Base-by-base conservation (phyloP, 2,888 invertebrate species). In the Ophion costatus region DNA sequence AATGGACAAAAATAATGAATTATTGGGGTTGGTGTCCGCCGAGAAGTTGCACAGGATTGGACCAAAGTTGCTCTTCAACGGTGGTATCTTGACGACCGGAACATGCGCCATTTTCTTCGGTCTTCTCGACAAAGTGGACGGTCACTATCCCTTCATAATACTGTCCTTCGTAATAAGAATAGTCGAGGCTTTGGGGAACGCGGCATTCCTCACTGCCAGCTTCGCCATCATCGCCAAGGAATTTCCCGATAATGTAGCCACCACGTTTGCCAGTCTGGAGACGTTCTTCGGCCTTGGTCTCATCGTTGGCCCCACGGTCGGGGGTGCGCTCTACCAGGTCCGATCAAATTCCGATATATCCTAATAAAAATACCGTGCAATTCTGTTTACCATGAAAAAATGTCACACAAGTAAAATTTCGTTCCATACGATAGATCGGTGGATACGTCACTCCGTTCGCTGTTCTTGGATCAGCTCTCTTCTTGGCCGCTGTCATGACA, bases 301-400 rank as follows among this genome's bases (percentile, higher is more conserved):
- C 81, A 98, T 98, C 82, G 97, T 98, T 0, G 98, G 98, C 0
- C 98, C 98, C 0, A 97, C 97, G 0, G 95, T 98, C 11, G 98
- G 98, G 0, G 98, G 98, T 0, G 96, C 97, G 0, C 94, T 98
- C 0, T 98, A 97, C 92, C 95, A 96, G 91, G 94, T 95, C 90
- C 66, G 66, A 74, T n/a, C 14, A 51, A 71, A 22, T 75, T 33
- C 33, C 51, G 63, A 61, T 45, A 69, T 3, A n/a, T n/a, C 14
- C 3, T 5, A 3, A n/a, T 33, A 6, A 10, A 33, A 5, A 29
- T 14, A n/a, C 9, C n/a, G 3, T 22, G 24, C 7, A 22, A 61
- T 11, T 11, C n/a, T 71, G 7, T 38, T 38, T 9, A 45, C 45
- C 14, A 45, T 45, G 7, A 1, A 74, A 22, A 29, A 57, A 24